These are phyloP conservation scores for Nomada fucata DNA, from an alignment of 2,888 invertebrate species.

Conservation along the genomic window DNA sequence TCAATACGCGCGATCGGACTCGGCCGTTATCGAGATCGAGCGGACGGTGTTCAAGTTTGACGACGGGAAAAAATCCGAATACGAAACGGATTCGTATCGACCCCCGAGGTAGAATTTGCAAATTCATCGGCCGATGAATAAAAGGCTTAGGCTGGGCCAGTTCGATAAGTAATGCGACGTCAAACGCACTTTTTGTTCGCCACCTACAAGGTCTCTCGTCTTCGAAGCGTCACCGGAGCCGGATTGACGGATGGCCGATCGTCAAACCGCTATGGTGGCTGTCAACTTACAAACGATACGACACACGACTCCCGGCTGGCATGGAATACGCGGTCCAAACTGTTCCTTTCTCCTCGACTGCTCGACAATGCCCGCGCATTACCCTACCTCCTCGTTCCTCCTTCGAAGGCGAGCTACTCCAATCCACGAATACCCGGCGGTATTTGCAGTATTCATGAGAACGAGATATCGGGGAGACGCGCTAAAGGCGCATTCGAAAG, in stretches of 20 bases:
- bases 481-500: conserved; percentile 72
- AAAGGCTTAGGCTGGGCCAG: conserved; percentile 17
- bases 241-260: conserved; percentile 74
- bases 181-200: conserved; percentile 73
- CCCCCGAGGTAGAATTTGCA: conserved; percentile 35
- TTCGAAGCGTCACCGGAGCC: conserved; percentile 58
- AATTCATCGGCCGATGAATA: conserved; percentile 17
- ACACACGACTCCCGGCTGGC: conserved; percentile 74
- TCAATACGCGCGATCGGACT: background rate
- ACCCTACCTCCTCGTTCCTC: conserved; percentile 43
- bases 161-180: conserved; percentile 74
- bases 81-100: background rate
- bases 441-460: conserved; percentile 80
- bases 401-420: conserved; percentile 62
- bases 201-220: conserved; percentile 62
- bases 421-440: conserved; percentile 66
- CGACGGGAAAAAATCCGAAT: background rate
- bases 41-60: background rate
- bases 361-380: conserved; percentile 62
- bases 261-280: conserved; percentile 77
- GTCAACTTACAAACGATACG: conserved; percentile 82
- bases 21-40: background rate
- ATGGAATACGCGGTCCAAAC: conserved; percentile 66
- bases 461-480: conserved; percentile 68
- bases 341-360: conserved; percentile 53